Evolutionary conservation across 1,140 invertebrate species (phyloP).

Genomic region (Trichoplusia ni): DNA sequence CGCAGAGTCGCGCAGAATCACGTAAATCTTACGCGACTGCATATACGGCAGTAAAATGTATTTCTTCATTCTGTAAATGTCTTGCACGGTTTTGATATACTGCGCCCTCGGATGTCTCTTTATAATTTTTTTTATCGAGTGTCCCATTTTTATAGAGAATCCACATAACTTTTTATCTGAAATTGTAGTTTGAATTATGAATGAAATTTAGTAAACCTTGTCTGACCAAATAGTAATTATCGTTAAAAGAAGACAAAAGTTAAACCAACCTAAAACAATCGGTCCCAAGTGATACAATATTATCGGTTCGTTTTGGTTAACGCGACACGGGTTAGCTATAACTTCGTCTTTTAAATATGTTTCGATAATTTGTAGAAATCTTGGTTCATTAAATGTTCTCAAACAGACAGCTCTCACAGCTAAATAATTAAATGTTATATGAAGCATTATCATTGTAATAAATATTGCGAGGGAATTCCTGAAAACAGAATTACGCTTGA

Average conservation of each 20-base stretch:
- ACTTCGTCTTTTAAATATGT: constrained; percentile 71
- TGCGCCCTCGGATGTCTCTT: constrained; percentile 49
- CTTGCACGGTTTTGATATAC: constrained; percentile 59
- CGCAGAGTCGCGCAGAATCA: constrained; percentile 75
- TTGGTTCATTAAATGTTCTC: constrained; percentile 89
- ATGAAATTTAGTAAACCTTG: too few relatives aligned
- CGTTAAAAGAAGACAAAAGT: not conserved
- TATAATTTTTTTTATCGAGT: constrained; percentile 68
- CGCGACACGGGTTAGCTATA: constrained; percentile 59
- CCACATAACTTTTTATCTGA: constrained; percentile 81
- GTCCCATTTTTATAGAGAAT: constrained; percentile 82
- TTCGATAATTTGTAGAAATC: constrained; percentile 82
- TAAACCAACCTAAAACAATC: constrained; percentile 49
- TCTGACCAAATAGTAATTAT: not conserved
- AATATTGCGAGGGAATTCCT: constrained; percentile 54
- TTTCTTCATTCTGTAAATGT: constrained; percentile 69
- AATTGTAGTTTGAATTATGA: constrained; percentile 24
- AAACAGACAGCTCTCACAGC: constrained; percentile 90
- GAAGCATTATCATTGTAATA: constrained; percentile 87
- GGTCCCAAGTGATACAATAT: constrained; percentile 62
- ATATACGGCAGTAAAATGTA: constrained; percentile 80
- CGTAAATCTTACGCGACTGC: constrained; percentile 69
- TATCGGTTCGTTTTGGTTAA: constrained; percentile 77
- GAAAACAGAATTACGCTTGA: constrained; percentile 45
- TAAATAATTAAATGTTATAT: constrained; percentile 93